Conservation (phyloP, 2,888 invertebrate species). For the Amitus sp. region DNA sequence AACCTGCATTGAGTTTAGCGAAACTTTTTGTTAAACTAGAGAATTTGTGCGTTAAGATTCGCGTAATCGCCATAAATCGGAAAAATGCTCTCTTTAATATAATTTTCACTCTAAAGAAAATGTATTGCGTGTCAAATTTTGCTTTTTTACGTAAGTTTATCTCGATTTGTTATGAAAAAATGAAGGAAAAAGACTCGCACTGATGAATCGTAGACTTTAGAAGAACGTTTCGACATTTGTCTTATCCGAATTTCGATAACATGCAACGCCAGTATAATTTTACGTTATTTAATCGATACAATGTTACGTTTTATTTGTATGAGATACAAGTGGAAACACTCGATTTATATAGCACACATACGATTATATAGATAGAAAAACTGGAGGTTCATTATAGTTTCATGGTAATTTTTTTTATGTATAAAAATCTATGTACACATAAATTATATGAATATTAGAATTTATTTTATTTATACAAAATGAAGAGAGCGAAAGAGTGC, state of each 20-base stretch:
- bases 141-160: background rate
- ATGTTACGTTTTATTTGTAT: slow-evolving; percentile 2
- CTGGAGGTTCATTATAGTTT: background rate
- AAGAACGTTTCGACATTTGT: too few relatives aligned
- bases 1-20: background rate
- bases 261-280: background rate
- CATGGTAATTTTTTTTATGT: background rate
- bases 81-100: background rate
- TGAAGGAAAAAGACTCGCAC: background rate
- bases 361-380: background rate
- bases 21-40: too few relatives aligned
- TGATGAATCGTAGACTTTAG: too few relatives aligned
- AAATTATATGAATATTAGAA: slow-evolving; percentile 3
- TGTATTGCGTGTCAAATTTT: too few relatives aligned
- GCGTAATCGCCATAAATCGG: background rate
- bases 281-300: background rate
- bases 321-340: background rate
- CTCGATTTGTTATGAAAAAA: too few relatives aligned
- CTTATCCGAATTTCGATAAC: too few relatives aligned
- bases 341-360: background rate
- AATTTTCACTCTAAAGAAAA: background rate
- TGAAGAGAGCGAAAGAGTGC: background rate
- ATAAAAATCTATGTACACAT: slow-evolving; percentile 4
- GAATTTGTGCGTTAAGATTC: background rate
- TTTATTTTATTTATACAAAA: slow-evolving; percentile 1